Evolutionary conservation across 2,113 vertebrate species (phyloP).

Genomic region (Hemicordylus capensis): DNA sequence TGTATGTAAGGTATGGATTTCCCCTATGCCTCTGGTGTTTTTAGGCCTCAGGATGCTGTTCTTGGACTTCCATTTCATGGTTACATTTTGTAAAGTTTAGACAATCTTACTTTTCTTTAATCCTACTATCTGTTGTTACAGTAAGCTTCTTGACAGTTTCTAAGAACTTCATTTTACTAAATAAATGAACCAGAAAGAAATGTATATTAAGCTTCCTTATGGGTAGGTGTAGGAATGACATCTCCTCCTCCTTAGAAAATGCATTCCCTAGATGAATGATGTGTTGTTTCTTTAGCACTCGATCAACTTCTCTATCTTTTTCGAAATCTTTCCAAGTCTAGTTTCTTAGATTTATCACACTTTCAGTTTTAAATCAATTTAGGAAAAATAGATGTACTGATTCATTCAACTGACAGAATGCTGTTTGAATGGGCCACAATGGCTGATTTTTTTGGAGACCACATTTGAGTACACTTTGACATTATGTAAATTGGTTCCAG

Average conservation of each 20-base stretch:
- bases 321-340: conserved; percentile 47
- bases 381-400: background rate
- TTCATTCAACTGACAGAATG: background rate
- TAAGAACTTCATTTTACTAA: conserved; percentile 32
- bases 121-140: background rate
- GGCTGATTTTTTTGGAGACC: background rate
- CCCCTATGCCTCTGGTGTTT: background rate
- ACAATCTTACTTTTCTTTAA: background rate
- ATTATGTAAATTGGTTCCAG: background rate
- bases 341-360: conserved; percentile 23
- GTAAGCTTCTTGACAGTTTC: background rate
- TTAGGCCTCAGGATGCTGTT: background rate
- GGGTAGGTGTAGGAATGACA: conserved; percentile 10
- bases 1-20: background rate
- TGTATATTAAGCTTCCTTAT: conserved; percentile 35
- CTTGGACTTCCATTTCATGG: background rate
- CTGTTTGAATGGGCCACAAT: background rate
- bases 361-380: background rate
- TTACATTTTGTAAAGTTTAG: background rate
- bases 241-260: conserved; percentile 33
- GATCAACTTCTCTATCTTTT: conserved; percentile 34
- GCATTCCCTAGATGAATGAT: conserved; percentile 13
- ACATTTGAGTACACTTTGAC: no score
- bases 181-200: conserved; percentile 8
- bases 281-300: conserved; percentile 44